These are phyloP conservation scores for Argopecten irradians DNA, from an alignment of 1,140 invertebrate species.

Conservation along the genomic window DNA sequence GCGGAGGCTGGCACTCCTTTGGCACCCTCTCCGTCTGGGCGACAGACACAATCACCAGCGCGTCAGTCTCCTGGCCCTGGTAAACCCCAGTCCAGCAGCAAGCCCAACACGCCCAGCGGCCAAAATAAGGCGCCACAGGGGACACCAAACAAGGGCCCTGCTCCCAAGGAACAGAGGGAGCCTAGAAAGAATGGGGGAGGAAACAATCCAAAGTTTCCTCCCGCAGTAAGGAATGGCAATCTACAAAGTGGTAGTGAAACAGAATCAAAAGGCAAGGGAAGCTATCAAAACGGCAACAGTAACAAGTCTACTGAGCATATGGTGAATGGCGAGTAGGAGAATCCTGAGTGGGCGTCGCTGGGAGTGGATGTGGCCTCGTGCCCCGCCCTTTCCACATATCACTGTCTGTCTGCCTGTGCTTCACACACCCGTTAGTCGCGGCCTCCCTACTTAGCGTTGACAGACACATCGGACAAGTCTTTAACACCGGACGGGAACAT, in stretches of 20 bases:
- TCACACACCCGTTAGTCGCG: not conserved
- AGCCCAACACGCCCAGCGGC: constrained; percentile 33
- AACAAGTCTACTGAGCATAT: constrained; percentile 61
- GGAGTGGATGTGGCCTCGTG: not conserved
- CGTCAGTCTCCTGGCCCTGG: constrained; percentile 30
- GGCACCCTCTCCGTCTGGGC: constrained; percentile 30
- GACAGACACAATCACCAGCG: constrained; percentile 29
- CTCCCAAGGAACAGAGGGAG: constrained; percentile 59
- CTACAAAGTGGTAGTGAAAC: constrained; percentile 65
- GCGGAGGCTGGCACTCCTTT: constrained; percentile 30
- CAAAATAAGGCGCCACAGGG: constrained; percentile 48
- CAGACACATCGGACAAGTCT: constrained; percentile 3
- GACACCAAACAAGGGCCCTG: constrained; percentile 40
- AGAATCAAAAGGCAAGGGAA: constrained; percentile 63
- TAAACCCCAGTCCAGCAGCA: not conserved
- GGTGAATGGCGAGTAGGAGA: constrained; percentile 67
- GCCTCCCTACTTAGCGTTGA: constrained; percentile 14
- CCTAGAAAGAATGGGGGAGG: constrained; percentile 1
- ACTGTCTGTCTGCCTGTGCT: constrained; percentile 6
- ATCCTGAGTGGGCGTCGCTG: not conserved
- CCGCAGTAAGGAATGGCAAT: constrained; percentile 47
- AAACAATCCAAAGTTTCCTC: not conserved
- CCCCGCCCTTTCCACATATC: not conserved
- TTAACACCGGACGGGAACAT: not conserved
- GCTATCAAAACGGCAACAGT: constrained; percentile 48